These are phyloP conservation scores for Polypterus bichir DNA, from an alignment of 2,113 vertebrate genomes.

Conservation along the genomic window DNA sequence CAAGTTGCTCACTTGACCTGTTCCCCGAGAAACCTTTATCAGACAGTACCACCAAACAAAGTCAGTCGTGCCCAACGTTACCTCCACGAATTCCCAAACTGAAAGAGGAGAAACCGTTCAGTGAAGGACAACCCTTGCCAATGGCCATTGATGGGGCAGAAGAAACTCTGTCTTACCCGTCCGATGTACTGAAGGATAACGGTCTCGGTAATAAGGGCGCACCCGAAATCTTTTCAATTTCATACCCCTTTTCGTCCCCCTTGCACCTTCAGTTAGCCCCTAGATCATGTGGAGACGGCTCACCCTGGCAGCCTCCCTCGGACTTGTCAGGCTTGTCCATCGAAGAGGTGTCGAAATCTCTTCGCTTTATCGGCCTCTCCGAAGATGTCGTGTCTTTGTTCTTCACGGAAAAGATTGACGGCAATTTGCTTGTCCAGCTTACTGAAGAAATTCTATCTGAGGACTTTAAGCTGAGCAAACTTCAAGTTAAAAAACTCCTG, in stretches of 20 bases:
- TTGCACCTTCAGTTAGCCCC: constrained; percentile 44
- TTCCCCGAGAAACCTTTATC: constrained; percentile 58
- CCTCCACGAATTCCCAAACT: constrained; percentile 74
- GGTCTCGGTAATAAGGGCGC: constrained; percentile 46
- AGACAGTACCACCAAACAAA: constrained; percentile 61
- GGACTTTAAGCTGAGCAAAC: constrained; percentile 93
- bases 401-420: constrained; percentile 86
- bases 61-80: constrained; percentile 77
- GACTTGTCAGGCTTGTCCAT: constrained; percentile 78
- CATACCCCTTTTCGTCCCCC: constrained; percentile 47
- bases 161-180: constrained; percentile 37
- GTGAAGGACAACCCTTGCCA: constrained; percentile 40
- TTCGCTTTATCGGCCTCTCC: constrained; percentile 83
- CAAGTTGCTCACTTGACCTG: constrained; percentile 75
- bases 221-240: constrained; percentile 47
- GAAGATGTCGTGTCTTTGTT: constrained; percentile 80
- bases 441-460: constrained; percentile 91
- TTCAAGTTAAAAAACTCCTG: constrained; percentile 94
- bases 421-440: constrained; percentile 86
- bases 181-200: constrained; percentile 46
- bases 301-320: constrained; percentile 77
- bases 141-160: constrained; percentile 50
- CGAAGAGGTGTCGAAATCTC: constrained; percentile 82
- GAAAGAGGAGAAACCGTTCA: constrained; percentile 38
- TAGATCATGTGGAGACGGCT: constrained; percentile 59